Base-by-base conservation (phyloP, 2,797 vertebrate genomes). In the Allobates femoralis region DNA sequence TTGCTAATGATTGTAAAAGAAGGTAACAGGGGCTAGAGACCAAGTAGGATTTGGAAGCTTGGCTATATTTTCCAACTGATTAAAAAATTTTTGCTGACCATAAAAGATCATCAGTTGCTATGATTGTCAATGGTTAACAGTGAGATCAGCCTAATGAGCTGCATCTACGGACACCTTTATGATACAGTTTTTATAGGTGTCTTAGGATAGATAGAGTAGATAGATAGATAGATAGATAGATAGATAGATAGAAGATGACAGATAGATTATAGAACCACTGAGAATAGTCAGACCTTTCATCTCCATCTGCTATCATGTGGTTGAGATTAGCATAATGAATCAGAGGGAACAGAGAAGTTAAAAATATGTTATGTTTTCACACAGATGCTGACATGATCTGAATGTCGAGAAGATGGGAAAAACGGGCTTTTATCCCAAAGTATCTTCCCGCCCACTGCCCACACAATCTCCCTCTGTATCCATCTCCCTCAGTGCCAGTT, bases 291-390 rank as follows among this genome's bases (percentile, higher is more conserved):
- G 91, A 90, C 88, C 88, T 88, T 90, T 86, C 90, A 91, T 91
- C 85, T 89, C 86, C 93, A 93, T 94, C 93, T 94, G 94, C 91
- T 93, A 91, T 92, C 92, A 90, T 77, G 87, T 89, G 91, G 89
- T 84, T 90, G 87, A 87, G 90, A 94, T 94, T 94, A 94, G 93
- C 93, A 93, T 94, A 94, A 94, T 92, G 89, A 93, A 92, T 88
- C 88, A 93, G 91, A 89, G 90, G 90, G 87, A 84, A 90, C 88
- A 88, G 90, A 88, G 93, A 94, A 94, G 91, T 95, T 93, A 91
- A 91, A 90, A 92, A 93, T 90, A 88, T 84, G 81, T 91, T 90
- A 89, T 88, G 91, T 87, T 88, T 90, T 79, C 88, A 89, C 89
- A 91, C 89, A 86, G 85, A 90, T 90, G 88, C 90, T 89, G 84